These are phyloP conservation scores for Noctua fimbriata DNA, from an alignment of 2,888 invertebrate species.

Conservation along the genomic window DNA sequence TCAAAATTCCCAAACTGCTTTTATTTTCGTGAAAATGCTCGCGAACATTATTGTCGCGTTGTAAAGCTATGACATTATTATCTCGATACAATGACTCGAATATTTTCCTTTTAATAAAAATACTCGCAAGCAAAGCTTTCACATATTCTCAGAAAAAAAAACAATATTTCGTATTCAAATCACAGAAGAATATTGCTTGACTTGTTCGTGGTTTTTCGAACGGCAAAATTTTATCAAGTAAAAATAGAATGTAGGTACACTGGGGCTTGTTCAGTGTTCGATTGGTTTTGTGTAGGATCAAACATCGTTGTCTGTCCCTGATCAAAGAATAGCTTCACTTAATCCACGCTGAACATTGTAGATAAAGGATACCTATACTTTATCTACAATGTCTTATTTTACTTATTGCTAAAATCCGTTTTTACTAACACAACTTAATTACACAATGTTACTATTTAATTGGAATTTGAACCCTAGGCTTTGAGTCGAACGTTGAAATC, in stretches of 20 bases:
- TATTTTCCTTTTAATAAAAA: slow-evolving; percentile 38
- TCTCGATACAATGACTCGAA: slow-evolving; percentile 29
- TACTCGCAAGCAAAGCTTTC: neutral
- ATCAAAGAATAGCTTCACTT: neutral
- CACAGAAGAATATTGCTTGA: neutral
- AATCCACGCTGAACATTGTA: neutral
- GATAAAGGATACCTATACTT: no score
- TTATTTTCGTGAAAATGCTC: slow-evolving; percentile 34
- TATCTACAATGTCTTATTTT: no score
- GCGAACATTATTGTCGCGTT: slow-evolving; percentile 10
- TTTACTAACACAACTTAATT: neutral
- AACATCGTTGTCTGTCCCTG: neutral
- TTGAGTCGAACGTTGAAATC: neutral
- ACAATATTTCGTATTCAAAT: slow-evolving; percentile 24
- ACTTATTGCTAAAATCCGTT: neutral
- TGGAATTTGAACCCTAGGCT: neutral
- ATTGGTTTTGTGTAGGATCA: neutral
- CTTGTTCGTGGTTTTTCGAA: slow-evolving; percentile 7
- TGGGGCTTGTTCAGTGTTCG: neutral
- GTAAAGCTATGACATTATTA: slow-evolving; percentile 41
- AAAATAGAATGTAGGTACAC: neutral
- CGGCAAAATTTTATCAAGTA: neutral
- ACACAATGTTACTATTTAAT: neutral
- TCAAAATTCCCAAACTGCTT: slow-evolving; percentile 36
- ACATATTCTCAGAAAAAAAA: neutral